phyloP scores from a whole-genome alignment of 2,797 vertebrate genomes.

The Anolis apletophallus region DNA sequence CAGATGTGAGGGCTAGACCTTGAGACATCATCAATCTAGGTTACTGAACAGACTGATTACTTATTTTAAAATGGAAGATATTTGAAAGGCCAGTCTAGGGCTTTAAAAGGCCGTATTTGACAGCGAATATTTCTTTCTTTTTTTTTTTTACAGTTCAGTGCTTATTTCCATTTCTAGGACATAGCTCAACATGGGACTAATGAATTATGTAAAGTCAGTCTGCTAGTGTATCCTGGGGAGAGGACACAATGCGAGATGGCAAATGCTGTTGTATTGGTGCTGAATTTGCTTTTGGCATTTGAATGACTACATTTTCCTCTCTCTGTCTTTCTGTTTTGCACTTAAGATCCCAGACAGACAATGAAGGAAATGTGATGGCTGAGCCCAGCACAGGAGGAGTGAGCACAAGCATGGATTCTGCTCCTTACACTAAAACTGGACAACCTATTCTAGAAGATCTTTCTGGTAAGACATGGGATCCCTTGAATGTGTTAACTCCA shows the following conservation, averaged over 20 bases:
- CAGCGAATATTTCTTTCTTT: constrained; percentile 73
- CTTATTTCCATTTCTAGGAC: constrained; percentile 71
- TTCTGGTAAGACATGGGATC: constrained; percentile 79
- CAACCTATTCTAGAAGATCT: constrained; percentile 90
- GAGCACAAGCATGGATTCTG: constrained; percentile 81
- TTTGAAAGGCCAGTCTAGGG: constrained; percentile 29
- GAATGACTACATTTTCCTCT: constrained; percentile 27
- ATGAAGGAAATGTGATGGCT: constrained; percentile 83
- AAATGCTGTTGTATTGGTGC: constrained; percentile 6
- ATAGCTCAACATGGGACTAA: constrained; percentile 64
- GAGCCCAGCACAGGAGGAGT: constrained; percentile 82
- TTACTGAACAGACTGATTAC: constrained; percentile 29
- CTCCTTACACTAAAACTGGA: constrained; percentile 86
- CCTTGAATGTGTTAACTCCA: fast-evolving
- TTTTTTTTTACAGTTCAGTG: constrained; percentile 67
- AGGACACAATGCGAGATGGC: constrained; percentile 47
- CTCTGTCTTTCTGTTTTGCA: constrained; percentile 55
- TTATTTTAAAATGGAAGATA: constrained; percentile 23
- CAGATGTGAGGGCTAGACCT: neutral
- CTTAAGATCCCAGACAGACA: constrained; percentile 92
- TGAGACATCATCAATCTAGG: neutral
- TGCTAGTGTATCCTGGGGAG: constrained; percentile 55
- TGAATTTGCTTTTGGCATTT: constrained; percentile 17
- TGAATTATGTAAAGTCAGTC: constrained; percentile 78
- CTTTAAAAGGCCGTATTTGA: constrained; percentile 44